Percentiles rank a stretch among this genome's conserved stretches.
phyloP scores from a whole-genome alignment of 2,797 vertebrate genomes.

The Tragopan temminckii region DNA sequence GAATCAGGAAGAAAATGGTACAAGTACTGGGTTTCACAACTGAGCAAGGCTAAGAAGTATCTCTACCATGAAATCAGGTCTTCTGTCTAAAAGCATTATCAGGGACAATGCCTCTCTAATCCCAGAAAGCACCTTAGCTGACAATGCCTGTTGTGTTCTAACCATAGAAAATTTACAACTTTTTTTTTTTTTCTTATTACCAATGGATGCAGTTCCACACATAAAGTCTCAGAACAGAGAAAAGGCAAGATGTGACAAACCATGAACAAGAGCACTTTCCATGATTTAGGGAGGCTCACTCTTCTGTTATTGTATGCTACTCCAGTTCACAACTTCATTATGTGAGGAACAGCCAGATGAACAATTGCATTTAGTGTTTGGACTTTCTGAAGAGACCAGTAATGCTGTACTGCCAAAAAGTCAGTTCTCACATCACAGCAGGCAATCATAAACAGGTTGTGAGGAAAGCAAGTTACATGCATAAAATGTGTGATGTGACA shows the following conservation, averaged over 20 bases:
- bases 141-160: not conserved
- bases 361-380: not conserved
- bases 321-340: not conserved
- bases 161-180: not conserved
- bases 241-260: not conserved
- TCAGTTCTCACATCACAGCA: not conserved
- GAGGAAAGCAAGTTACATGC: not conserved
- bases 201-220: not conserved
- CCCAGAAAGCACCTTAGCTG: not conserved
- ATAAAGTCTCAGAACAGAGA: not conserved
- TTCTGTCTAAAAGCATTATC: not conserved
- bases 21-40: not conserved
- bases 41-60: not conserved
- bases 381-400: not conserved
- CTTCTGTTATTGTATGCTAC: not conserved
- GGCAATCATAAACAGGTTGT: not conserved
- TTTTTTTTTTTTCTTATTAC: not conserved
- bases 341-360: not conserved
- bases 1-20: not conserved
- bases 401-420: not conserved
- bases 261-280: fast-evolving
- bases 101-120: not conserved
- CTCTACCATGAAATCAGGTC: not conserved
- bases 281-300: not conserved
- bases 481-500: not conserved